Conservation (phyloP, 2,797 vertebrate genomes). For the Enteromius afrohamiltoni region DNA sequence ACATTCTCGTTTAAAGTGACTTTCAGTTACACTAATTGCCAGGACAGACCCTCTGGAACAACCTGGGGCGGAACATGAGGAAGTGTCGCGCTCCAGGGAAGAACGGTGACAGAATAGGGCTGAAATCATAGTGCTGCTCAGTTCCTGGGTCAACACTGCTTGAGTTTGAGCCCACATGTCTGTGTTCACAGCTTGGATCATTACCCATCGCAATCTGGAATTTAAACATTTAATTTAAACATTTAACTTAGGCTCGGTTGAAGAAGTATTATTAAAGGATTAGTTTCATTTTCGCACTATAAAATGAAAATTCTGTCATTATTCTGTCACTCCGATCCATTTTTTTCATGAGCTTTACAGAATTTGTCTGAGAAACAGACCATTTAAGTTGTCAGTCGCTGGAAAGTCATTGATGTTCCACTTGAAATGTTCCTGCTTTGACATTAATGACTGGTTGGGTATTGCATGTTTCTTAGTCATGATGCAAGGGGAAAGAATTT, state of each 20-base stretch:
- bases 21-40: conserved; percentile 31
- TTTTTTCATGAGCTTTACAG: not conserved
- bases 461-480: not conserved
- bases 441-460: not conserved
- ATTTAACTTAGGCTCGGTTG: not conserved
- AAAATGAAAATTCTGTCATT: not conserved
- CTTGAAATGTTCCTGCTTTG: not conserved
- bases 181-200: not conserved
- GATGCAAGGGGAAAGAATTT: not conserved
- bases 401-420: not conserved
- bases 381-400: not conserved
- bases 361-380: not conserved
- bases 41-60: conserved; percentile 10
- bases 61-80: conserved; percentile 18
- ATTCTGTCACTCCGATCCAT: not conserved
- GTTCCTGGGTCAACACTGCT: conserved; percentile 9
- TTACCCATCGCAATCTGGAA: not conserved
- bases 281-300: not conserved
- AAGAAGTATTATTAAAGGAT: not conserved
- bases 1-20: conserved; percentile 27
- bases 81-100: conserved; percentile 30
- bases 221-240: not conserved
- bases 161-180: conserved; percentile 14
- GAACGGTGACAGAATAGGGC: conserved; percentile 34
- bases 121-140: conserved; percentile 17